Base-by-base conservation (phyloP, 2,888 invertebrate genomes). In the Boloria euphrosyne region DNA sequence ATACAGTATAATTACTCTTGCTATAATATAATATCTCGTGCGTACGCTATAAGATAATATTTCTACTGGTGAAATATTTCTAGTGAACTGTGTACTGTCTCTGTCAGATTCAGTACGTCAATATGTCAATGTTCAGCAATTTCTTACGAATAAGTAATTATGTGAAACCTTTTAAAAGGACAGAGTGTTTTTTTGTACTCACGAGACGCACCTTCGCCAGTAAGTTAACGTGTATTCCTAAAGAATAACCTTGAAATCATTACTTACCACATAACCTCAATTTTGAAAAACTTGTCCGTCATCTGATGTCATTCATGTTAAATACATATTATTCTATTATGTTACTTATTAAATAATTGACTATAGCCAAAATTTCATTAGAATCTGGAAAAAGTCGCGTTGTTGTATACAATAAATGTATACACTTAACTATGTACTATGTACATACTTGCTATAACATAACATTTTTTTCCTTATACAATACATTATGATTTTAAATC, bases 71-170 rank as follows among this genome's bases (percentile, higher is more conserved):
- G 68, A 73, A 73, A 76, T 73, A 76, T 79, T 77, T 77, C 74
- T 77, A 71, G 74, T 67, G 65, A 38, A 49, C 58, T 47, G 64
- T 52, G 51, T 70, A 67, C 78, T 83, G 83, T 85, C 83, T 81
- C 87, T 89, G 88, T 86, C 87, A 80, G 70, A 72, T 74, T 74
- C 69, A 76, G 77, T 73, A 86, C 82, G 91, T 91, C 92, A 92
- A 89, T 84, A 92, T 92, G 92, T 87, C 92, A 90, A 85, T 90
- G 78, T 80, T 90, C 66, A 80, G 81, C 78, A 90, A 86, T 85
- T 82, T 90, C 74, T 70, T 82, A 71, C 84, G 80, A 78, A 73
- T 86, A 73, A 83, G 82, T 82, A 83, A 80, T 79, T 80, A 86
- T 64, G 50, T 82, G 72, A 86, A 84, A 75, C 80, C 85, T 47